A percentile compares a stretch with the other conserved stretches of the same genome.
phyloP scores from a whole-genome alignment of 2,888 invertebrate genomes.

The Lithosia quadra region DNA sequence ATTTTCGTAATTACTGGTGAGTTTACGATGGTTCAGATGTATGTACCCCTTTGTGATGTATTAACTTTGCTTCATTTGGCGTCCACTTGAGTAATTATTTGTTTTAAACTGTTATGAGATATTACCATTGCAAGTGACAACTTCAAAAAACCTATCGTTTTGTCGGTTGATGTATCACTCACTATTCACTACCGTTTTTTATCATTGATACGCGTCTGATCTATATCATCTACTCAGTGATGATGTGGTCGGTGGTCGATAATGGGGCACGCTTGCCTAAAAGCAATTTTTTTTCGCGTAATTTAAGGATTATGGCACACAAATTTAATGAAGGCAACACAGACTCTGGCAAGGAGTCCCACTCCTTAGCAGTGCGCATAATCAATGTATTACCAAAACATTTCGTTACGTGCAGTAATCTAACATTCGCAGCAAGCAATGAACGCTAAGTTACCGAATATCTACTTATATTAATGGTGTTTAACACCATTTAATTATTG shows the following conservation, averaged over 20 bases:
- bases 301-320: no score
- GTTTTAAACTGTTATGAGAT: not conserved
- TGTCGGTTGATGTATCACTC: not conserved
- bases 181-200: not conserved
- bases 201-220: no score
- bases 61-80: not conserved
- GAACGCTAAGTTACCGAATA: no score
- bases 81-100: not conserved
- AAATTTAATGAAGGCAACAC: no score
- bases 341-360: no score
- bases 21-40: slow-evolving; percentile 8
- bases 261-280: not conserved
- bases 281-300: no score
- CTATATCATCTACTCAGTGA: not conserved
- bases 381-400: no score
- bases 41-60: not conserved
- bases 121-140: not conserved
- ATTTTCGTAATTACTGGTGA: slow-evolving; percentile 37
- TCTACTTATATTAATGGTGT: no score
- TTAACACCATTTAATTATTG: no score
- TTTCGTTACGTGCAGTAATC: no score
- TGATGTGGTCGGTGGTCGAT: not conserved
- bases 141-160: not conserved
- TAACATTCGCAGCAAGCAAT: no score
- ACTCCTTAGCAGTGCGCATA: no score